Base-by-base conservation (phyloP, 2,888 invertebrate species). In the Chirona hameri region DNA sequence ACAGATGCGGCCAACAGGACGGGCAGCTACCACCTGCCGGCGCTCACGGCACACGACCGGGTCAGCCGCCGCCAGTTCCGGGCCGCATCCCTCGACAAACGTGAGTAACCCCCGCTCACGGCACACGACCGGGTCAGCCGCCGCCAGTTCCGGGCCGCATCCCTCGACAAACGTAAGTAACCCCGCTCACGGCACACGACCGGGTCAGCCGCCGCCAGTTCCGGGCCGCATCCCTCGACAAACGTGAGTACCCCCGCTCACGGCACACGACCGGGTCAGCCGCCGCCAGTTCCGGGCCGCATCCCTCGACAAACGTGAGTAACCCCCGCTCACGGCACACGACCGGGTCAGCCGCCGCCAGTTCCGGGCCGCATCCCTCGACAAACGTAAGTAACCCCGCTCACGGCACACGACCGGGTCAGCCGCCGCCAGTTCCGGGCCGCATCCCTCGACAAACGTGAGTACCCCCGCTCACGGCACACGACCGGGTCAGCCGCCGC, bases 1-100 rank as follows among this genome's bases (percentile, higher is more conserved):
- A 52, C 55, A 76, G 82, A 7, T 81, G 82, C 9, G 46, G 81
- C 18, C 76, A 81, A 21, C 76, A 81, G 4, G 69, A 82, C 10
- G 48, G 82, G 12, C 31, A 83, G 18, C n/a, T 79, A 29, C 39
- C 81, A 81, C 55, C 55, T 57, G 55, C 81, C 60, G 29, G 31
- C 81, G 10, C 57, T 60, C 7, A 55, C 39, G 12, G 29, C 4
- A 0, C 29, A 55, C 29, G 57, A 81, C 24, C 81, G 81, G 31
- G 83, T 84, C n/a, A 83, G 82, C n/a, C 81, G 84, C 27, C 84
- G 83, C 27, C 84, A 84, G 79, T 84, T 84, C 29, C 81, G 84
- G 10, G 82, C 84, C 0, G 79, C 83, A 21, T 84, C 84, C 27
- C 82, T 84, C 31, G 83, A 82, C 52, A 83, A 84, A 48, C 57